phyloP scores from a whole-genome alignment of 1,140 invertebrate species.

The Pseudomyrmex cubaensis region DNA sequence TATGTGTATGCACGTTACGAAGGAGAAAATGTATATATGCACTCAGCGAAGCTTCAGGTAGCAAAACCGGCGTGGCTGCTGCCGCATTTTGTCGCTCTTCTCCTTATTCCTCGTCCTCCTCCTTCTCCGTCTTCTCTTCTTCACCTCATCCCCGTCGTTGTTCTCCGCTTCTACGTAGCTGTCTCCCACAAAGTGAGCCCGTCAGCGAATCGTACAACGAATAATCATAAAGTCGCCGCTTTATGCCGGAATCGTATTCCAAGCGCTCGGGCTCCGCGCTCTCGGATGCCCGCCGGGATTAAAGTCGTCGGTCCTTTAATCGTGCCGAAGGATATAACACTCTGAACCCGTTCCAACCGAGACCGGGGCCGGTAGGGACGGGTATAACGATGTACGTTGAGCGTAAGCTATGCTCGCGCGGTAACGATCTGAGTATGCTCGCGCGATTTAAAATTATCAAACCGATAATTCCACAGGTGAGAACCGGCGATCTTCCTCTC shows the following conservation, averaged over 20 bases:
- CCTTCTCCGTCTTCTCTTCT: conserved; percentile 6
- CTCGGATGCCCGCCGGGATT: conserved; percentile 59
- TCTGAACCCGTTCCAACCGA: conserved; percentile 56
- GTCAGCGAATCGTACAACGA: conserved; percentile 75
- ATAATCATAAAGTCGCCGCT: conserved; percentile 77
- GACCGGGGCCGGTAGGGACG: conserved; percentile 38
- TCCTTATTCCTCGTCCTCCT: conserved; percentile 54
- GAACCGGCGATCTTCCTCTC: neutral
- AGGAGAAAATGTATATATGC: conserved; percentile 39
- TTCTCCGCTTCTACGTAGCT: conserved; percentile 54
- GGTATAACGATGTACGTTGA: conserved; percentile 28
- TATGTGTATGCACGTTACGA: neutral
- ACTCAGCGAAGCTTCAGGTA: conserved; percentile 67
- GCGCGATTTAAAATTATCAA: conserved; percentile 48
- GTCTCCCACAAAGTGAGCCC: conserved; percentile 73
- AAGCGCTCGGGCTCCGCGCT: conserved; percentile 41
- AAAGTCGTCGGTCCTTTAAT: conserved; percentile 73
- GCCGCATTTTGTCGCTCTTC: conserved; percentile 68
- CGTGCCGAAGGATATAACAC: conserved; percentile 72
- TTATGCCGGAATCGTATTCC: conserved; percentile 76
- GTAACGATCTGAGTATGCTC: conserved; percentile 30
- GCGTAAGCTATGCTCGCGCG: conserved; percentile 40
- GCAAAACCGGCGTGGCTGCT: conserved; percentile 69
- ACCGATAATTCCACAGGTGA: conserved; percentile 31
- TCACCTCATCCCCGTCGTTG: conserved; percentile 26